phyloP scores from a whole-genome alignment of 2,888 invertebrate genomes.

The Drosophila kuntzei region DNA sequence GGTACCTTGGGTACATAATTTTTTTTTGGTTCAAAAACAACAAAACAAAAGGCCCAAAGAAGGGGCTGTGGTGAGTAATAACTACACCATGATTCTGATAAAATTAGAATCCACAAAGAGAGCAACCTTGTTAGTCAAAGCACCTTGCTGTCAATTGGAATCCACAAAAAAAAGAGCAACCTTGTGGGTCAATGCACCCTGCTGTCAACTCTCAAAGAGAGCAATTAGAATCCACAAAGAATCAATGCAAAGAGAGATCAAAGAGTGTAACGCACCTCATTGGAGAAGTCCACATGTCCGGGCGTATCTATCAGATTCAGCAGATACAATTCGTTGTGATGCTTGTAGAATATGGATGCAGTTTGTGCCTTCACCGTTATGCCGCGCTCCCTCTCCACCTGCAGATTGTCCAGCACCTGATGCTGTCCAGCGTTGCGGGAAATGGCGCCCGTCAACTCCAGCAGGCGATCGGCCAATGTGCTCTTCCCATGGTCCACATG shows the following conservation, averaged over 20 bases:
- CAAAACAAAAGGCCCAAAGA: too few species aligned
- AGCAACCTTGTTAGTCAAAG: too few species aligned
- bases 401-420: conserved; percentile 92
- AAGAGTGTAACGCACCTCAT: conserved; percentile 89
- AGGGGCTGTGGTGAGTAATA: too few species aligned
- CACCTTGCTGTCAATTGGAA: too few species aligned
- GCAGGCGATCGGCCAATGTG: conserved; percentile 96
- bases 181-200: too few species aligned
- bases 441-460: conserved; percentile 95
- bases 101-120: too few species aligned
- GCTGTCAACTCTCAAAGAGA: background rate
- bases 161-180: too few species aligned
- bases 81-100: too few species aligned
- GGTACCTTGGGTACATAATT: too few species aligned
- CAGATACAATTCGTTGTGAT: conserved; percentile 89
- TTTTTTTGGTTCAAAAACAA: too few species aligned
- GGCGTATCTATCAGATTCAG: conserved; percentile 99
- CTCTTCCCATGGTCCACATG: conserved; percentile 99
- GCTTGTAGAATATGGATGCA: conserved; percentile 93
- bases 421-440: conserved; percentile 88
- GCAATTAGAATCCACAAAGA: too few species aligned
- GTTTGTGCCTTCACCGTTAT: conserved; percentile 99
- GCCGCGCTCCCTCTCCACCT: conserved; percentile 97
- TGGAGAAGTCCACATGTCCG: conserved; percentile 98
- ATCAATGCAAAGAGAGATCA: too few species aligned